Evolutionary conservation across 1,140 invertebrate genomes (phyloP), one percentile per base, ranked within the genome.

Genomic region (Lasioglossum albipes): DNA sequence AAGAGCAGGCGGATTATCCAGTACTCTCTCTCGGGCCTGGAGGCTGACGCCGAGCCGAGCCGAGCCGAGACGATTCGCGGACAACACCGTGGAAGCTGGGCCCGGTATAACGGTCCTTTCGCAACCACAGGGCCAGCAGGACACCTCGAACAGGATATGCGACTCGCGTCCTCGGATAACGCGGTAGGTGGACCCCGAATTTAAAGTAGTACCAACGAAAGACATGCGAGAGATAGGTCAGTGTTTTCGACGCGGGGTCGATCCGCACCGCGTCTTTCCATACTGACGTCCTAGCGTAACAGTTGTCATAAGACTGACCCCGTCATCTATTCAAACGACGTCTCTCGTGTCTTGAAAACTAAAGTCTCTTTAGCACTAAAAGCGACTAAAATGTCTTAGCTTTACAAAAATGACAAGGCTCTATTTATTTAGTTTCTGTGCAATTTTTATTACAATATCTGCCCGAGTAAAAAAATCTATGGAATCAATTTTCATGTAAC

Each of bases 241-340:
- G n/a, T 49, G n/a, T 18, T 49, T 49, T 36, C 36, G 45, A 49
- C 9, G 12, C 45, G n/a, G 13, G 16, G 41, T 65, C 69, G 49
- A 79, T 79, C 52, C 16, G 52, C 52, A 16, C 52, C 77, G 68
- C 9, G 13, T 72, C 36, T 36, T 65, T 65, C 49, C 31, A 3
- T 54, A 13, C 9, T 74, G 45, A 13, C 22, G 20, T 64, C 18
- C 71, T 66, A 70, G 66, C 77, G 77, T 79, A 71, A 74, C 77
- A 74, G 71, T 27, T 65, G 77, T 9, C 49, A 27, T 42, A 7
- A 7, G 49, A 22, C 36, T 36, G 36, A 3, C 36, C 36, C 41
- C 65, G 61, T 72, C 18, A 79, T 66, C 57, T 36, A 65, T 62
- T 45, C 31, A 7, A 16, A 18, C 4, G 10, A 65, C 62, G 62